Percentiles rank a stretch among this genome's conserved stretches.
phyloP scores from a whole-genome alignment of 2,797 vertebrate genomes.

The Sebastolobus alascanus region DNA sequence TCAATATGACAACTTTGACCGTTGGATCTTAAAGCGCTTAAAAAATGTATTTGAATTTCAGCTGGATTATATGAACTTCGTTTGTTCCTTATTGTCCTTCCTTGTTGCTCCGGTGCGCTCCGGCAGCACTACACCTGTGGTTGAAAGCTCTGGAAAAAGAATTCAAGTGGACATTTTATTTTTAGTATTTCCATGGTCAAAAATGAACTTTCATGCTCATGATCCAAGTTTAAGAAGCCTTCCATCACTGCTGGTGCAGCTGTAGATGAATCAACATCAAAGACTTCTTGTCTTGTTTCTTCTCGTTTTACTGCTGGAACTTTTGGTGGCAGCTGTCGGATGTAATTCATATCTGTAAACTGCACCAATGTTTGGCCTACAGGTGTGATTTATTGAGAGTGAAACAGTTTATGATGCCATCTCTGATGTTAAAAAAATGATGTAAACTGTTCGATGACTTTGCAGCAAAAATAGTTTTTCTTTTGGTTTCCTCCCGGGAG shows the following conservation, averaged over 20 bases:
- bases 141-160: too few relatives aligned
- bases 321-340: not conserved
- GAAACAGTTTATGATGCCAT: slow-evolving; percentile 1
- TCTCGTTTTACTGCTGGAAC: not conserved
- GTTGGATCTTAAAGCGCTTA: too few relatives aligned
- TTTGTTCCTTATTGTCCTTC: too few relatives aligned
- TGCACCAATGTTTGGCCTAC: not conserved
- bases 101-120: too few relatives aligned
- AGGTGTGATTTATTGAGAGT: not conserved
- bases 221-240: not conserved
- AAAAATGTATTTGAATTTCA: too few relatives aligned
- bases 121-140: too few relatives aligned
- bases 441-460: slow-evolving; percentile 11
- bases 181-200: too few relatives aligned
- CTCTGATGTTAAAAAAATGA: slow-evolving; percentile 1
- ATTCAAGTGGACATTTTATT: too few relatives aligned
- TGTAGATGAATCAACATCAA: not conserved
- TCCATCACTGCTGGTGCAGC: too few relatives aligned
- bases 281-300: not conserved
- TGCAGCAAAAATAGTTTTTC: slow-evolving; percentile 4
- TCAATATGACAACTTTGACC: too few relatives aligned
- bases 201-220: not conserved
- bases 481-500: slow-evolving; percentile 1
- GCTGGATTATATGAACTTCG: too few relatives aligned
- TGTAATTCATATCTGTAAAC: not conserved